A percentile compares a stretch with the other conserved stretches of the same genome.
Conservation (phyloP, 2,888 invertebrate species). For the Seira ritae region DNA sequence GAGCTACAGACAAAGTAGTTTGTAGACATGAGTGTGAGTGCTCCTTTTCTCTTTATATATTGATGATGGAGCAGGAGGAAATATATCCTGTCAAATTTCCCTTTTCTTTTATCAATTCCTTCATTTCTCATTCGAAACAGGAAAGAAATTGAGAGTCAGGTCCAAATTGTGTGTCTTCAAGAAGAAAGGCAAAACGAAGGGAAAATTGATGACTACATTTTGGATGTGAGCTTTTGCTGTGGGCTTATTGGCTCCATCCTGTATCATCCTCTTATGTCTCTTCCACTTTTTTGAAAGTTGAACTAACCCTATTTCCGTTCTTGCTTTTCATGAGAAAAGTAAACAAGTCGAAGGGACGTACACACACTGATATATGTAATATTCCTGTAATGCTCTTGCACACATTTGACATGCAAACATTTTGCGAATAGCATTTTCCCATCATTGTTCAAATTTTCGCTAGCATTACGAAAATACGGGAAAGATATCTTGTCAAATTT, state of each 20-base stretch:
- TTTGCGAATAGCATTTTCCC: constrained; percentile 1
- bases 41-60: neutral
- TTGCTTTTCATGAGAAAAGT: neutral
- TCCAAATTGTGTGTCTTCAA: constrained; percentile 5
- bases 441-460: neutral
- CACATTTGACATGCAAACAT: neutral
- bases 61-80: neutral
- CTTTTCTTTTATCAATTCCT: constrained; percentile 19
- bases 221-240: neutral
- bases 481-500: no score
- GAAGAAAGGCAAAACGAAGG: constrained; percentile 13
- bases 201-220: constrained; percentile 20
- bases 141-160: constrained; percentile 17
- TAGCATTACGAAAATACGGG: neutral
- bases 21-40: no score
- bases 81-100: constrained; percentile 24
- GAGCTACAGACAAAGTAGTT: no score
- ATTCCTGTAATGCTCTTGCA: neutral
- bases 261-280: constrained; percentile 9
- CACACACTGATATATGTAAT: neutral
- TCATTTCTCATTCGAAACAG: constrained; percentile 24
- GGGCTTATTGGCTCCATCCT: constrained; percentile 12
- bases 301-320: constrained; percentile 17
- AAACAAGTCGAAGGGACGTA: neutral
- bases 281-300: neutral